Evolutionary conservation across 2,797 vertebrate genomes (phyloP), one percentile per base, ranked within the genome.

Genomic region (Adelosebastes latens): DNA sequence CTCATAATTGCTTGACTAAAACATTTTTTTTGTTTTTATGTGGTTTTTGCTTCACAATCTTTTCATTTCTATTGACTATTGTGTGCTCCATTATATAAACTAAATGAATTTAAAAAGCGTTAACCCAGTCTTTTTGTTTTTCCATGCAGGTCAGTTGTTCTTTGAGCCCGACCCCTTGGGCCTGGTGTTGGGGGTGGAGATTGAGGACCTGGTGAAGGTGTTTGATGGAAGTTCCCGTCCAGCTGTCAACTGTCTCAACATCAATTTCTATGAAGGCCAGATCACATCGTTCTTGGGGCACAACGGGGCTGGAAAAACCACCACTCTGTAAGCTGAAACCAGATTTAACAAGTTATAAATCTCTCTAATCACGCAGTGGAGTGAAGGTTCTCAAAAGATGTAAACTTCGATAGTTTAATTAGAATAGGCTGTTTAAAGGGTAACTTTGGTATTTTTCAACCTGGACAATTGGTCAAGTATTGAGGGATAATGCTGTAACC

Each of bases 231-330:
- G 90, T 12, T 87, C 95, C 58, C 95, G 94, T 65, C 97, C 98
- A 4, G 98, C 98, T 0, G 96, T 99, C 76, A 95, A 99, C 71
- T 86, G 89, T 49, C 97, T 99, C 85, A 99, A 76, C 89, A 96
- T 99, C 65, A 98, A 96, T 72, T 99, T 99, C 94, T 99, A 97
- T 0, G 97, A 99, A 91, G 95, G 95, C 25, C 98, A 99, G 90
- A 99, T 99, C 93, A 99, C 98, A 0, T 99, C 97, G 1, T 98
- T 99, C 89, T 93, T 99, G 2, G 98, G 99, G 12, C 98, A 98
- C 95, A 99, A 99, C 0, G 98, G 98, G 72, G 98, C 99, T 6
- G 99, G 99, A 78, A 99, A 99, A 92, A 99, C 98, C 79, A 99
- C 98, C 5, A 98, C 97, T 6, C 92, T 99, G 99, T 99, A 93